Evolutionary conservation across 2,113 vertebrate genomes (phyloP).

Genomic region (Callithrix jacchus): DNA sequence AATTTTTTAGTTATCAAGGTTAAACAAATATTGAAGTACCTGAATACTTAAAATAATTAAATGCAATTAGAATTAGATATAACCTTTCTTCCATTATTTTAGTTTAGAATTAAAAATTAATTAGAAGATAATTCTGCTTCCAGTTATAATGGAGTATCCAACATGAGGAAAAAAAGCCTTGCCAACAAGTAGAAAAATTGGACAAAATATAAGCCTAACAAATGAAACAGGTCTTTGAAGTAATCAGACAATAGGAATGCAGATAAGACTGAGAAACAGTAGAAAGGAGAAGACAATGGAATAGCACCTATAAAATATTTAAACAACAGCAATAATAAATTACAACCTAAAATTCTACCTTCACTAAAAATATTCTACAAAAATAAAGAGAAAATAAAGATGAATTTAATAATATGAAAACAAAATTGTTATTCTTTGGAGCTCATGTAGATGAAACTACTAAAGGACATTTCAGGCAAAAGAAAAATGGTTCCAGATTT

Average conservation of each 20-base stretch:
- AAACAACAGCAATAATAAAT: neutral
- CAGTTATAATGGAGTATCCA: neutral
- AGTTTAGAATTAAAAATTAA: conserved; percentile 13
- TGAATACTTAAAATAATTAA: neutral
- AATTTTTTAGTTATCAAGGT: neutral
- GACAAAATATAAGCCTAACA: neutral
- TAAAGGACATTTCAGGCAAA: neutral
- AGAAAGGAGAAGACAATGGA: neutral
- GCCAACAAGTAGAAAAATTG: neutral
- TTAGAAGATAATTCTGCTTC: neutral
- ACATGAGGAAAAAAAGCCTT: neutral
- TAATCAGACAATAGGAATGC: neutral
- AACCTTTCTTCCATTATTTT: neutral
- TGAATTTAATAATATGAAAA: neutral
- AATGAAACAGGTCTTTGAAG: neutral
- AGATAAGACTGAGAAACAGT: neutral
- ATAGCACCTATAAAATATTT: neutral
- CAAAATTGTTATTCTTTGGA: neutral
- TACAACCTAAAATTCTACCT: neutral
- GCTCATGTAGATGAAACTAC: neutral
- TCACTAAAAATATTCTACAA: neutral
- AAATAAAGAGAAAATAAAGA: neutral
- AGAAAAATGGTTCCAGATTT: neutral
- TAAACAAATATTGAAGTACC: conserved; percentile 2
- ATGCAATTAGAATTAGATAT: neutral